phyloP scores from a whole-genome alignment of 2,888 invertebrate genomes.

The Phengaris arion region DNA sequence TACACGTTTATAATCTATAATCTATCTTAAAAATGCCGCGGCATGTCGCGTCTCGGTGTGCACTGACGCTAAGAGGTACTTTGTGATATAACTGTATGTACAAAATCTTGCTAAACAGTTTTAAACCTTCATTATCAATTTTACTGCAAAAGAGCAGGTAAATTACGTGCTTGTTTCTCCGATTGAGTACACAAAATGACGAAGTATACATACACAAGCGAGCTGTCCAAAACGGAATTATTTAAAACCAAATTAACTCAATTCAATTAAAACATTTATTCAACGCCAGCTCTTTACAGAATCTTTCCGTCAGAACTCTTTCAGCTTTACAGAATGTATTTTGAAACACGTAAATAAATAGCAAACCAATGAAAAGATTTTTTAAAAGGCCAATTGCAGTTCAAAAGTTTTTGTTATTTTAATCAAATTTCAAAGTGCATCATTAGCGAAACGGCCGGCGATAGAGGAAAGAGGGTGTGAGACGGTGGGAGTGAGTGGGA shows the following conservation, averaged over 20 bases:
- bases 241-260: neutral
- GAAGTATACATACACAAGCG: neutral
- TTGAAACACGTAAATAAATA: conserved; percentile 15
- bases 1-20: no score
- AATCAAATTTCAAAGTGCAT: conserved; percentile 19
- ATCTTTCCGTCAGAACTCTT: neutral
- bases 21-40: no score
- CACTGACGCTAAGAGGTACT: no score
- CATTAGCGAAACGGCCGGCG: conserved; percentile 15
- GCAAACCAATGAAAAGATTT: conserved; percentile 2
- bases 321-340: neutral
- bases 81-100: no score
- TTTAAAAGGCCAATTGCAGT: neutral
- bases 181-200: neutral
- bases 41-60: no score
- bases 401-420: conserved; percentile 1
- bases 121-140: neutral
- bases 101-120: neutral
- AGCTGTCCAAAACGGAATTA: conserved; percentile 1
- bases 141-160: neutral
- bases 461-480: neutral
- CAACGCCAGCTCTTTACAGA: neutral
- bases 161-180: neutral
- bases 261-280: conserved; percentile 19
- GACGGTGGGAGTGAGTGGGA: neutral